These are phyloP conservation scores for Eupithecia abbreviata DNA, from an alignment of 2,888 invertebrate genomes.

Conservation along the genomic window DNA sequence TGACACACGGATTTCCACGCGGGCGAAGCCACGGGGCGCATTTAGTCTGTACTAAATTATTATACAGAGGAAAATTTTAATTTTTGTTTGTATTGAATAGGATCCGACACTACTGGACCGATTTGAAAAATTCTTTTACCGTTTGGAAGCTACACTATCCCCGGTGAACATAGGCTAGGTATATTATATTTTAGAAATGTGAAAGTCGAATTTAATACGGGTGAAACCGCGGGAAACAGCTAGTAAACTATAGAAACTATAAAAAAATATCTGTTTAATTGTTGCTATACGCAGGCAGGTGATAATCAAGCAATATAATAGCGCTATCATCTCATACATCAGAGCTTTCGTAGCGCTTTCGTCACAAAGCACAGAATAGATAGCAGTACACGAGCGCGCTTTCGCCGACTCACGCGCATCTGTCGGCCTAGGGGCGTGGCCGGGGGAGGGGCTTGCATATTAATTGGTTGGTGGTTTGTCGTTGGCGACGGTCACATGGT, in stretches of 20 bases:
- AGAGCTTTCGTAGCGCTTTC: slow-evolving; percentile 34
- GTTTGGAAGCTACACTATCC: no score
- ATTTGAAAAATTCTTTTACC: no score
- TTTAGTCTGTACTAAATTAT: no score
- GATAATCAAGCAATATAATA: slow-evolving; percentile 17
- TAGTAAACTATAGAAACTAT: neutral
- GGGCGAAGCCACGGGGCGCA: no score
- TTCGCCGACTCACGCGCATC: slow-evolving; percentile 70
- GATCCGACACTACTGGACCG: no score
- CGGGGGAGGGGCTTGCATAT: slow-evolving; percentile 43
- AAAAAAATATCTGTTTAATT: neutral
- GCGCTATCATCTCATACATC: slow-evolving; percentile 45
- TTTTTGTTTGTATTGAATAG: no score
- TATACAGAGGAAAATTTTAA: no score
- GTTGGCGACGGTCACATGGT: neutral
- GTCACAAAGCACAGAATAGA: slow-evolving; percentile 39
- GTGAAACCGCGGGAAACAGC: no score
- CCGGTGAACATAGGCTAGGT: no score
- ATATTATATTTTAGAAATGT: no score
- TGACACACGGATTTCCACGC: no score
- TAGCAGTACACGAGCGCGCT: slow-evolving; percentile 27
- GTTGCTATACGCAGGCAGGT: slow-evolving; percentile 28
- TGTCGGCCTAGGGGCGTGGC: slow-evolving; percentile 54
- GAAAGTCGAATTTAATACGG: no score
- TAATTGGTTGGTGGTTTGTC: slow-evolving; percentile 23